These are phyloP conservation scores for Phainopepla nitens DNA, from an alignment of 2,113 vertebrate species.

Conservation along the genomic window DNA sequence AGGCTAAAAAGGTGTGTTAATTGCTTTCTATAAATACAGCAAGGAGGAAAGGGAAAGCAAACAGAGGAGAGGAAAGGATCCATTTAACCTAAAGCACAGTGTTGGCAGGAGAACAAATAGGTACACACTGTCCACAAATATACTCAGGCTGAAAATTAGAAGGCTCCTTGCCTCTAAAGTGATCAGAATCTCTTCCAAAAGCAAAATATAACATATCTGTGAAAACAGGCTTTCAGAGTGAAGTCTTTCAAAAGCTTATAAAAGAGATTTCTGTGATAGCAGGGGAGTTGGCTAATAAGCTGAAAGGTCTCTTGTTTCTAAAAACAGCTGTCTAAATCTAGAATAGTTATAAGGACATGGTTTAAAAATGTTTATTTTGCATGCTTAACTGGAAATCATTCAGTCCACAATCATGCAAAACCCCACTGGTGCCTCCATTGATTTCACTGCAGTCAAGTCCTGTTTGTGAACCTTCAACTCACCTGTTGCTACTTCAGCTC, in stretches of 20 bases:
- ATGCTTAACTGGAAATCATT: not conserved
- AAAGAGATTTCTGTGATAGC: slow-evolving; percentile 20
- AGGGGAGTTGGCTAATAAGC: not conserved
- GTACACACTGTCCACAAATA: slow-evolving; percentile 7
- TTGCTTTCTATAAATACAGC: slow-evolving; percentile 9
- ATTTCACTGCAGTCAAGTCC: not conserved
- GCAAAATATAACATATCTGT: slow-evolving; percentile 1
- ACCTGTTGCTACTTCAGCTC: not conserved
- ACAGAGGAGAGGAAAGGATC: slow-evolving; percentile 11
- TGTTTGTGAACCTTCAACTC: not conserved
- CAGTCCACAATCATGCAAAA: not conserved
- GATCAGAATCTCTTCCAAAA: not conserved
- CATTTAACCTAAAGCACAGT: slow-evolving; percentile 6
- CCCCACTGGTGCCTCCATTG: not conserved
- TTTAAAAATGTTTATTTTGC: not conserved
- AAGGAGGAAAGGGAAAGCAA: not conserved
- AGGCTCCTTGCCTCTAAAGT: not conserved
- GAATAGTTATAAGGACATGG: not conserved
- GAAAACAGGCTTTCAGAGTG: not conserved
- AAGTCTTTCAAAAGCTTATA: not conserved
- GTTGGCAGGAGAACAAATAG: slow-evolving; percentile 1
- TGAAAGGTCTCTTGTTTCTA: not conserved
- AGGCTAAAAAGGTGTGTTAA: not conserved
- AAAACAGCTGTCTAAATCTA: not conserved
- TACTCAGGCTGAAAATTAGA: slow-evolving; percentile 33